Evolutionary conservation across 1,140 invertebrate genomes (phyloP).

Genomic region (Centruroides sculpturatus): DNA sequence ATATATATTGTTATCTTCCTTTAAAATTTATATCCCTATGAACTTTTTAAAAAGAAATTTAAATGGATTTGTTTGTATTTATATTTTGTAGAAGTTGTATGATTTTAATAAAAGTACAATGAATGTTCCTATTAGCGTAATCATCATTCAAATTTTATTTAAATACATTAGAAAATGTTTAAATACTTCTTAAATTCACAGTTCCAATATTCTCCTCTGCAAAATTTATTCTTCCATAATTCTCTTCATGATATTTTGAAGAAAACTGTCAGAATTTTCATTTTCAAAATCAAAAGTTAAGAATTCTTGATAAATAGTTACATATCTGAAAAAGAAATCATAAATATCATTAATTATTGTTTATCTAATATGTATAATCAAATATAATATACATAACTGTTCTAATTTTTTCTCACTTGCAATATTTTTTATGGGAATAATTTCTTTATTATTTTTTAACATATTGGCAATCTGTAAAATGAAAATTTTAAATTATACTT

Average conservation of each 20-base stretch:
- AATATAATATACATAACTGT: background rate
- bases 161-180: no score
- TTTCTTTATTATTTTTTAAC: background rate
- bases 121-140: no score
- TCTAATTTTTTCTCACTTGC: background rate
- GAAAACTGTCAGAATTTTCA: background rate
- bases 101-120: no score
- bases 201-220: no score
- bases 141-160: no score
- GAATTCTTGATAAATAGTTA: conserved; percentile 3
- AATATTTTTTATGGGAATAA: background rate
- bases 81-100: no score
- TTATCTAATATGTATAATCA: background rate
- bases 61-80: no score
- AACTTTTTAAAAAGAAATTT: no score
- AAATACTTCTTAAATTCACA: no score
- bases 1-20: no score
- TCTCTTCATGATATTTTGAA: conserved; percentile 1
- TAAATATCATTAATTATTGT: background rate
- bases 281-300: background rate
- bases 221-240: no score
- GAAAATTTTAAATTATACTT: background rate
- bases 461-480: background rate
- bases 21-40: no score
- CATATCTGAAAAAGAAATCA: background rate